Percentiles rank a stretch among this genome's conserved stretches.
Conservation (phyloP, 2,113 vertebrate genomes). For the Callipepla californica region DNA sequence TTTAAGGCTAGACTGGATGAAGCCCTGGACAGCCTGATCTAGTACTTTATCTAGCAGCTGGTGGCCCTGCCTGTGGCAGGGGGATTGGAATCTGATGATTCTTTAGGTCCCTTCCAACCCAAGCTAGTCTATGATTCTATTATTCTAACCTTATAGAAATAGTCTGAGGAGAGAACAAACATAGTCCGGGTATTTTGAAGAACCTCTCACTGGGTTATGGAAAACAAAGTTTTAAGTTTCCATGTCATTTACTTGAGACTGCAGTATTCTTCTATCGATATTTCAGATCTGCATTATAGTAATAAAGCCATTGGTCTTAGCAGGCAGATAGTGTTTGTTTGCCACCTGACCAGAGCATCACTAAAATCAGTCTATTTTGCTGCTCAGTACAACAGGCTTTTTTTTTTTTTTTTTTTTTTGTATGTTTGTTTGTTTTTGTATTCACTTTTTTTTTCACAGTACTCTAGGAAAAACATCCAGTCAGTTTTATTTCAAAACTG, state of each 20-base stretch:
- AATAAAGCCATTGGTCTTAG: neutral
- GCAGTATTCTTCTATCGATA: neutral
- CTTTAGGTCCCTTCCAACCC: too few relatives aligned
- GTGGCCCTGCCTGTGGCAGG: too few relatives aligned
- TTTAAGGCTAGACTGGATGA: too few relatives aligned
- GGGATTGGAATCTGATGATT: too few relatives aligned
- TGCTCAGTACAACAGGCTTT: neutral
- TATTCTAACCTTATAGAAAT: neutral
- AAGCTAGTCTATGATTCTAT: too few relatives aligned
- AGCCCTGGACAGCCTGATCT: too few relatives aligned
- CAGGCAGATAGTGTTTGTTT: neutral
- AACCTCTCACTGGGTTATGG: neutral
- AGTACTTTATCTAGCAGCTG: too few relatives aligned
- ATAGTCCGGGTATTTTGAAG: neutral
- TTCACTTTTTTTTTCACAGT: neutral
- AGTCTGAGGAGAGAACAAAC: neutral
- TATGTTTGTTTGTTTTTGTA: neutral
- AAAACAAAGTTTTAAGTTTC: neutral
- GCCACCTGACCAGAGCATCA: neutral
- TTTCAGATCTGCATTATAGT: neutral
- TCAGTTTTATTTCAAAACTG: neutral
- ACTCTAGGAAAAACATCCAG: neutral
- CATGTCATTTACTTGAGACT: neutral
- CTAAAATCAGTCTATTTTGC: neutral
- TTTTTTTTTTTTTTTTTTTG: too few relatives aligned